Base-by-base conservation (phyloP, 2,113 vertebrate species). In the Gadus macrocephalus region DNA sequence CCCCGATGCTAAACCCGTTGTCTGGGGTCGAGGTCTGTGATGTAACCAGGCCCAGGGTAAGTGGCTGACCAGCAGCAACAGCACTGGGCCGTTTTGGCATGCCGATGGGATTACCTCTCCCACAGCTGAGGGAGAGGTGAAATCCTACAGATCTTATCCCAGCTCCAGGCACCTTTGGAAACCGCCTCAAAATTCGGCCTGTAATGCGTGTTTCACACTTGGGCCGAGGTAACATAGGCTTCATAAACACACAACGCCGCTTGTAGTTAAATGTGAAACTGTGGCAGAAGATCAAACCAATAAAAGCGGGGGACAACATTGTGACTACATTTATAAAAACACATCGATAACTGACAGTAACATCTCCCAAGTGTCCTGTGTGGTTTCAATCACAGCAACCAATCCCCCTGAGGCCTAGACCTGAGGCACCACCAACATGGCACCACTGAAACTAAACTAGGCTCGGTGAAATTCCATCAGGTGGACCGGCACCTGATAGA, bases 21-120 rank as follows among this genome's bases (percentile, higher is more conserved):
- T 83, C 64, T 60, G 67, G 42, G 6, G 56, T 72, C 79, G 83
- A 85, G 81, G 78, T 70, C 66, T 58, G 73, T 90, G 86, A 87
- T 58, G 75, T 74, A 89, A 89, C 16, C 9, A 12, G 42, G 42
- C 42, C 7, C 42, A 49, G 42, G 42, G 42, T 9, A 49, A 49
- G 42, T 49, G 2, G 68, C 49, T 53, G 66, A 81, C 55, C 62
- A 72, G 42, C 64, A 71, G 72, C 67, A 66, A 20, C 20, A 20
- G 64, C 28, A 61, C 68, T 42, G 35, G 31, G 69, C 53, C 64
- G 70, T 66, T 19, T 80, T 53, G 68, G 64, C 12, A 74, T 74
- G 78, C 38, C 11, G 71, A 70, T 27, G 49, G 65, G 76, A 74
- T 73, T 49, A 68, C 16, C 64, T 27, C 69, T 15, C 5, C 16